Base-by-base conservation (phyloP, 2,888 invertebrate genomes). In the Drosophila helvetica region DNA sequence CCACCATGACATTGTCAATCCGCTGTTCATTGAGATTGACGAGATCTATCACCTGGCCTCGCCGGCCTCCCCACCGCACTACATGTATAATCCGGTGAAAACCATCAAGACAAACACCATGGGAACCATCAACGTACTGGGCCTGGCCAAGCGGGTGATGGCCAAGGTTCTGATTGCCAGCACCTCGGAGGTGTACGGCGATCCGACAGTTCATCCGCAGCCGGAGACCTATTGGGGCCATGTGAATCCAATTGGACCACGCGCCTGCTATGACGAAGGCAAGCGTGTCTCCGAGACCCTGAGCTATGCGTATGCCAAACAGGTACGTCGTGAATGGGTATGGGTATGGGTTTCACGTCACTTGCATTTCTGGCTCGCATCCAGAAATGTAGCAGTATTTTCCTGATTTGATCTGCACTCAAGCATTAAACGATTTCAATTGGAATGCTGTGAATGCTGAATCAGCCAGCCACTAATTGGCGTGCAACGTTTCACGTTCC, bases 191-290 rank as follows among this genome's bases (percentile, higher is more conserved):
- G 98, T 99, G 0, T 99, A 99, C 91, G 99, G 99, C 10, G 99
- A 99, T 93, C 99, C 99, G 0, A 97, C 97, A 91, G 97, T 97
- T 15, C 99, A 99, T 93, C 99, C 99, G 0, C 99, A 99, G 91
- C 96, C 96, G 0, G 99, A 99, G 93, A 96, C 97, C 0, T 99
- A 99, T 90, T 99, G 99, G 99, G 99, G 99, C 0, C 97, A 99
- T 92, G 99, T 99, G 0, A 99, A 99, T 93, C 99, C 99, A 8
- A 99, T 99, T 87, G 97, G 98, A 1, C 98, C 98, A 0, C 93
- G 99, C 65, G 98, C 99, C 0, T 99, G 99, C 92, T 99, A 99
- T 89, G 99, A 99, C 91, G 99, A 99, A 93, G 99, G 99, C n/a
- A 99, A 99, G 92, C 94, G 99, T 59, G 98, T 99, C 0, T 96